Conservation (phyloP, 2,113 vertebrate species). For the Tichodroma muraria region DNA sequence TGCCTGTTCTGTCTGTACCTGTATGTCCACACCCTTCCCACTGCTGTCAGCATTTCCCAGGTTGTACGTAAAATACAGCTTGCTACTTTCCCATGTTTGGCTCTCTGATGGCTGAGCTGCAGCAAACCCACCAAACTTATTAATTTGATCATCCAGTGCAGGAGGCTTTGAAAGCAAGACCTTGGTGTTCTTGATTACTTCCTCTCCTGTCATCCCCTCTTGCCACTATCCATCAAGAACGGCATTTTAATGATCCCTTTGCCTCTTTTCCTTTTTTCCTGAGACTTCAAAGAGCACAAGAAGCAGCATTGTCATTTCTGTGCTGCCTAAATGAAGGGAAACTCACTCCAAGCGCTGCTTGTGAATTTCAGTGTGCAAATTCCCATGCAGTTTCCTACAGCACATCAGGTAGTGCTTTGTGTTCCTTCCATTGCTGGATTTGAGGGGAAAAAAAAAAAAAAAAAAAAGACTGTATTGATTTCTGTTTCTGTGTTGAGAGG, state of each 20-base stretch:
- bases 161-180: not conserved
- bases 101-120: not conserved
- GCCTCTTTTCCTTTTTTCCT: not conserved
- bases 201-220: not conserved
- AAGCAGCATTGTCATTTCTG: not conserved
- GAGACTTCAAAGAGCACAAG: not conserved
- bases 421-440: not conserved
- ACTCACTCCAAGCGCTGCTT: not conserved
- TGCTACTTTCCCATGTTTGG: not conserved
- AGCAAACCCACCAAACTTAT: not conserved
- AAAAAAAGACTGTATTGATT: not conserved
- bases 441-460: not conserved
- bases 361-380: not conserved
- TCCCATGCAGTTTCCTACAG: not conserved
- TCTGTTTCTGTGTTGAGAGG: not conserved
- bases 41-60: not conserved
- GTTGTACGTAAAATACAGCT: not conserved
- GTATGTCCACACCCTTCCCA: not conserved
- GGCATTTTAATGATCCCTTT: not conserved
- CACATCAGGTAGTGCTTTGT: not conserved
- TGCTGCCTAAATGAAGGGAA: not conserved
- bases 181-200: not conserved
- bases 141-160: not conserved
- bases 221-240: not conserved
- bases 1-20: not conserved